phyloP scores from a whole-genome alignment of 2,888 invertebrate genomes.

The Melanotus villosus region DNA sequence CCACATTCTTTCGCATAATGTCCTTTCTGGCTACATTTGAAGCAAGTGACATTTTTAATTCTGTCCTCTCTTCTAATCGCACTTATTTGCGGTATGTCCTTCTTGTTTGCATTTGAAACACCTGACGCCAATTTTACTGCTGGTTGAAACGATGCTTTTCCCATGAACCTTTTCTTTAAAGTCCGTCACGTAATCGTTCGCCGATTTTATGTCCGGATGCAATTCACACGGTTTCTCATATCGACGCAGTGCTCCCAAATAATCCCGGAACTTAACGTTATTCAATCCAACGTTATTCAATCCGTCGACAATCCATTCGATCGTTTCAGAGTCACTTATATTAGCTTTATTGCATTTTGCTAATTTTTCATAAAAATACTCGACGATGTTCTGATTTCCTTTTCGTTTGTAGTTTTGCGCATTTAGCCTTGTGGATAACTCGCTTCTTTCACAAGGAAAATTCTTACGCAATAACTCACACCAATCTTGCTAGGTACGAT shows the following conservation, averaged over 20 bases:
- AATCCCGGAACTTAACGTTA: conserved; percentile 33
- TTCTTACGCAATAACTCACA: conserved; percentile 7
- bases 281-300: conserved; percentile 31
- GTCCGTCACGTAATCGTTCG: too few species aligned
- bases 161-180: too few species aligned
- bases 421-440: conserved; percentile 27
- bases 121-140: too few species aligned
- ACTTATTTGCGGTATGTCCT: too few species aligned
- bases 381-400: conserved; percentile 45
- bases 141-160: too few species aligned
- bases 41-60: too few species aligned
- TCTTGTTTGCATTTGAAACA: too few species aligned
- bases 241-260: conserved; percentile 48
- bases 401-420: conserved; percentile 48
- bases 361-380: too few species aligned
- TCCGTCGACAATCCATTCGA: too few species aligned
- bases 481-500: conserved; percentile 38
- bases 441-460: neutral
- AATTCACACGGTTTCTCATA: conserved; percentile 47
- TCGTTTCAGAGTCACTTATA: conserved; percentile 45
- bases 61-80: too few species aligned
- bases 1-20: neutral
- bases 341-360: conserved; percentile 51
- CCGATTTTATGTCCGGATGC: too few species aligned
- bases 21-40: neutral